Evolutionary conservation across 2,888 invertebrate genomes (phyloP).

Genomic region (Drosophila prolongata): DNA sequence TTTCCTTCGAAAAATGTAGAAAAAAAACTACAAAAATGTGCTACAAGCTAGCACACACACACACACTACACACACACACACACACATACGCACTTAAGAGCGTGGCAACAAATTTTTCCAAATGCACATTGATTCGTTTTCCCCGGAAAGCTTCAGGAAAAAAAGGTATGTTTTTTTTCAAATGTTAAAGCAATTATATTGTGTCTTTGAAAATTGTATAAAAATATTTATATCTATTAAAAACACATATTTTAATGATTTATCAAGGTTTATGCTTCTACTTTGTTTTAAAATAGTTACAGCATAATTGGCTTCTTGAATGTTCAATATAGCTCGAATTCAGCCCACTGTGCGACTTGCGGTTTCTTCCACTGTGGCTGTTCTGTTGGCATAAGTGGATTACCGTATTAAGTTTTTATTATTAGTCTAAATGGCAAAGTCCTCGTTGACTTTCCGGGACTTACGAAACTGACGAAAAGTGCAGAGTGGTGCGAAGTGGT

Average conservation of each 20-base stretch:
- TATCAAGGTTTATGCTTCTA: no score
- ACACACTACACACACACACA: background rate
- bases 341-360: constrained; percentile 55
- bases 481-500: constrained; percentile 6
- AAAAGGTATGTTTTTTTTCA: no score
- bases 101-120: constrained; percentile 22
- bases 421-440: constrained; percentile 76
- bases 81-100: constrained; percentile 15
- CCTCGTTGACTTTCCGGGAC: constrained; percentile 66
- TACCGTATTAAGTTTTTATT: constrained; percentile 80
- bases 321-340: background rate
- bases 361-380: constrained; percentile 38
- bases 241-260: no score
- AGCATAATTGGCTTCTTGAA: no score
- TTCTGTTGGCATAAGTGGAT: constrained; percentile 70
- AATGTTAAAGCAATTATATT: no score
- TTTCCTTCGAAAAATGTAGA: constrained; percentile 44
- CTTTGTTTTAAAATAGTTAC: no score
- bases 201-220: no score
- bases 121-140: constrained; percentile 20
- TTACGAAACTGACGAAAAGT: constrained; percentile 20
- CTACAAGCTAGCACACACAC: background rate
- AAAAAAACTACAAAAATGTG: constrained; percentile 9
- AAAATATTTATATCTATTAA: no score
- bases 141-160: background rate